These are phyloP conservation scores for Callaeas wilsoni DNA, from an alignment of 2,113 vertebrate genomes.

Conservation along the genomic window DNA sequence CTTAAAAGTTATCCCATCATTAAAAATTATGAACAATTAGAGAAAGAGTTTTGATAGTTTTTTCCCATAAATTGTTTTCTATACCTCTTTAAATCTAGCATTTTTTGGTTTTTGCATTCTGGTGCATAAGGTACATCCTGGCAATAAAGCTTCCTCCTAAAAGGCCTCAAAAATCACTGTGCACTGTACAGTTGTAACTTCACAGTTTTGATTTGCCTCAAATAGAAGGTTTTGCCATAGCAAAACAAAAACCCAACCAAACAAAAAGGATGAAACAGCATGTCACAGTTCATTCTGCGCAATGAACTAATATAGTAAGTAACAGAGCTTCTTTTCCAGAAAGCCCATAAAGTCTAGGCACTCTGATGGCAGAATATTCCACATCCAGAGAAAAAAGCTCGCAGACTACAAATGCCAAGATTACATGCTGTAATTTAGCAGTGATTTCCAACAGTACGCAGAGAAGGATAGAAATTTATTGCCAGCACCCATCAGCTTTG, in stretches of 20 bases:
- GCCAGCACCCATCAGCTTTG: background rate
- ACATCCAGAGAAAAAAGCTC: background rate
- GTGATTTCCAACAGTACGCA: fast-evolving
- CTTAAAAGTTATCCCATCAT: background rate
- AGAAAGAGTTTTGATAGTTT: background rate
- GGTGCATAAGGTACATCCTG: background rate
- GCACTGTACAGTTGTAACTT: background rate
- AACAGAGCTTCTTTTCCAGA: background rate
- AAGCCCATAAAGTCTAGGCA: background rate
- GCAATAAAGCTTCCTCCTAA: background rate
- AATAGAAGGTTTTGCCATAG: background rate
- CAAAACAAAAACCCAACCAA: background rate
- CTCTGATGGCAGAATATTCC: background rate
- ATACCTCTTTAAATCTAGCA: background rate
- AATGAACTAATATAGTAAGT: background rate
- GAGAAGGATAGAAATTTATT: background rate
- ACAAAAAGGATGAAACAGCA: background rate
- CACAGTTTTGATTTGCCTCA: background rate
- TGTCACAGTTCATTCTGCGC: background rate
- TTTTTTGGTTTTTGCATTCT: background rate
- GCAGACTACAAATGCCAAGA: background rate
- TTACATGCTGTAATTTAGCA: background rate
- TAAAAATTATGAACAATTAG: background rate
- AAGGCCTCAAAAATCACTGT: background rate
- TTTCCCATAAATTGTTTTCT: background rate